Evolutionary conservation across 92 coral and sea anemone species (phyloP), one percentile per base, ranked within the genome.

Genomic region (Actinostola sp.): DNA sequence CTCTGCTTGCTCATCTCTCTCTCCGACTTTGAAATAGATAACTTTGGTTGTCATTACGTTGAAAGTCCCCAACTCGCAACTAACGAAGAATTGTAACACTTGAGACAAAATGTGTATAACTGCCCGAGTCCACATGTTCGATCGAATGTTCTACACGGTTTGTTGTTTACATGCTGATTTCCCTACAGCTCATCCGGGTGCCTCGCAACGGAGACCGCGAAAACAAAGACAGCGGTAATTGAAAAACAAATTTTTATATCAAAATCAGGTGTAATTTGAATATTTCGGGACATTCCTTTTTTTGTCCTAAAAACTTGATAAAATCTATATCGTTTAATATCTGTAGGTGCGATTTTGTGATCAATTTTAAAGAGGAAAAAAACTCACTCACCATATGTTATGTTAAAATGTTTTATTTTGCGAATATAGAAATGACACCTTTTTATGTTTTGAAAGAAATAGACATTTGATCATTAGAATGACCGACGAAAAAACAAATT

Each of bases 11-110:
- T 90, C 97, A 12, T 85, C 72, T 59, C 71, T 84, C 41, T 77
- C 92, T 49, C 97, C 97, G 19, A 90, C 92, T 21, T 86, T 83
- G 51, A 90, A 90, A 74, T 90, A 90, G 54, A 90, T 82, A 62
- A 90, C 88, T 75, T 90, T 90, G 32, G 92, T 59, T 70, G 97
- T 84, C 97, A 90, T 90, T 16, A 7, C 21, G 27, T 20, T 64
- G 3, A 51, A 50, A 50, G 38, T 29, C 26, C 3, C 56, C 21
- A 34, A 25, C 2, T 2, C 35, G 28, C 34, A 50, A 25, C n/a
- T 44, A 28, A 44, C 14, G 28, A 11, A 66, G 6, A 15, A 52
- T 20, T 16, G 28, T 7, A 20, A 1, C 30, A 3, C 44, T 68
- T 9, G 14, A n/a, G 45, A 3, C 63, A 57, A 9, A 57, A 57